Percentiles rank a stretch among this genome's conserved stretches.
phyloP scores from a whole-genome alignment of 2,113 vertebrate genomes.

The Urocitellus parryii region DNA sequence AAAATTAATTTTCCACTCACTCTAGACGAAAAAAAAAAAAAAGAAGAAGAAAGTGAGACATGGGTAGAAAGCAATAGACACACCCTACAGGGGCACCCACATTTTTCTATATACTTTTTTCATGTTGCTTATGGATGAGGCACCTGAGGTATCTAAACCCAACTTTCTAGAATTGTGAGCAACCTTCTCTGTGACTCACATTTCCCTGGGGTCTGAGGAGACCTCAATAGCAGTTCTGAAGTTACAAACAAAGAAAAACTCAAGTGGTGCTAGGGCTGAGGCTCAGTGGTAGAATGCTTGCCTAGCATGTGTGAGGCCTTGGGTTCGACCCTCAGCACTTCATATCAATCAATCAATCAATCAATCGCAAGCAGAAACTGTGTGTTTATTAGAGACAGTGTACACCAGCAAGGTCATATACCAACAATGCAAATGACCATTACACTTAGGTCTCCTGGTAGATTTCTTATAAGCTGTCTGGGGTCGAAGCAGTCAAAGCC shows the following conservation, averaged over 20 bases:
- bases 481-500: background rate
- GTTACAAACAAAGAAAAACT: constrained; percentile 29
- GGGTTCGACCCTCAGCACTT: too few relatives aligned
- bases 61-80: background rate
- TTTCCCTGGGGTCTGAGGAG: constrained; percentile 1
- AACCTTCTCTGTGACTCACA: background rate
- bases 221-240: background rate
- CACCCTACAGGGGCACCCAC: background rate
- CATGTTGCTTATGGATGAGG: background rate
- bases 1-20: background rate
- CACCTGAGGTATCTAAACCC: background rate
- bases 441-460: background rate
- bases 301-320: too few relatives aligned
- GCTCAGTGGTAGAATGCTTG: too few relatives aligned
- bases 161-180: background rate
- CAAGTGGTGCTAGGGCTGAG: background rate
- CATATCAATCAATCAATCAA: too few relatives aligned
- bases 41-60: background rate
- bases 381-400: background rate
- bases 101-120: background rate
- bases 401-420: background rate
- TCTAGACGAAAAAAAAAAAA: background rate
- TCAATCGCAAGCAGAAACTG: background rate
- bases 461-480: background rate
- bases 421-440: background rate